Percentiles rank a stretch among this genome's conserved stretches.
These are phyloP conservation scores for Spodoptera litura DNA, from an alignment of 1,140 invertebrate genomes.

Conservation along the genomic window DNA sequence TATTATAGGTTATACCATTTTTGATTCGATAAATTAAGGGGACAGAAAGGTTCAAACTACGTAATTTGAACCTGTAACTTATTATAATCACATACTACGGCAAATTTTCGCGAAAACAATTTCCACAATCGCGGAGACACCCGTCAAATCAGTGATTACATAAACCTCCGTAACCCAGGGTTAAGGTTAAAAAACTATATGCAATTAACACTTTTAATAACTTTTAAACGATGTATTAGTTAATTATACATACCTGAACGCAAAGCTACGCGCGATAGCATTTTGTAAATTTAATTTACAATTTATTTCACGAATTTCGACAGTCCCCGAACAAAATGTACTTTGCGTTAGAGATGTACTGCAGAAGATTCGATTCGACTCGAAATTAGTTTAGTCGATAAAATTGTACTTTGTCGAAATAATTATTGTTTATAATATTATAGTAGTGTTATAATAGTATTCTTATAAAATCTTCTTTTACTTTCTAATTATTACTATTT, in stretches of 20 bases:
- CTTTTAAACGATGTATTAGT: slow-evolving; percentile 24
- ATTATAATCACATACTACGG: not conserved
- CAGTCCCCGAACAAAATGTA: slow-evolving; percentile 65
- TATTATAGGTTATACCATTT: slow-evolving; percentile 28
- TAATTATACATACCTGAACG: slow-evolving; percentile 78
- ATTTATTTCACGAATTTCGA: slow-evolving; percentile 65
- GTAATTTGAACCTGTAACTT: not conserved
- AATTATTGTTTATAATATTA: no score
- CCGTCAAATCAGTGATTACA: slow-evolving; percentile 82
- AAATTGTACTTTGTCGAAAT: not conserved
- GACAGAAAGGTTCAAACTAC: not conserved
- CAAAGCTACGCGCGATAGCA: slow-evolving; percentile 84
- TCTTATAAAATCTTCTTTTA: not conserved
- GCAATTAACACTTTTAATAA: slow-evolving; percentile 11
- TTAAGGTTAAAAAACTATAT: slow-evolving; percentile 65
- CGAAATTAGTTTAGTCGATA: slow-evolving; percentile 5
- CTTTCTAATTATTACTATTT: not conserved
- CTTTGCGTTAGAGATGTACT: slow-evolving; percentile 74
- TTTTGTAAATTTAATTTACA: slow-evolving; percentile 69
- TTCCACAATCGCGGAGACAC: slow-evolving; percentile 48
- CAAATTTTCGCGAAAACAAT: not conserved
- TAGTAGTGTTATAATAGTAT: no score
- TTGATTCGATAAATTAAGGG: not conserved
- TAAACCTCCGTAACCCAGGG: slow-evolving; percentile 73
- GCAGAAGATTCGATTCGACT: not conserved